Base-by-base conservation (phyloP, 2,797 vertebrate species). In the Benthosema pterotum region DNA sequence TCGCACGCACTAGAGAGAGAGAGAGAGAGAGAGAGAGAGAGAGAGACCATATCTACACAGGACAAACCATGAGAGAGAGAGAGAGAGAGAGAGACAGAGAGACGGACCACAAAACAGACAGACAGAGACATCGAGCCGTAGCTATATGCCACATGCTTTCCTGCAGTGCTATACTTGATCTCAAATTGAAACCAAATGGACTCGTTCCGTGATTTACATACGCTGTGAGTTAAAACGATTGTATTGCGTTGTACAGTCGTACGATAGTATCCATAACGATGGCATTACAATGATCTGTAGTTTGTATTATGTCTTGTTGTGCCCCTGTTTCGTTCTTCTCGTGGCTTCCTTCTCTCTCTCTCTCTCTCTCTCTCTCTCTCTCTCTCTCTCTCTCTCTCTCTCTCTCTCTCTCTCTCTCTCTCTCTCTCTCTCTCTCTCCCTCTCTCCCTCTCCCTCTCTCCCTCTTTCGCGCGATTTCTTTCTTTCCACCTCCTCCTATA, bases 401-500 rank as follows among this genome's bases (percentile, higher is more conserved):
- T 68, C 61, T 51, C n/a, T 63, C 45, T 8, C 9, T 55, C 57
- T 52, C 56, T 66, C 45, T 48, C 58, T 68, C 61, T 51, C n/a
- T 63, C 45, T 8, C 9, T 55, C 57, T 52, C 56, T 66, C 45
- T 48, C 58, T 68, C 61, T 51, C n/a, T 63, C 45, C 32, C 9
- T 55, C 57, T 52, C 56, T 66, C 45, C 45, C 58, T 68, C 61
- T 63, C 45, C 32, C 9, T 55, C 57, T 52, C 56, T 66, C 45
- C 45, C 58, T 68, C 61, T 51, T n/a, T n/a, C n/a, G n/a, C n/a
- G n/a, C n/a, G n/a, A n/a, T n/a, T 63, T 75, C 57, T 60, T 53
- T 53, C 17, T 65, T 17, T 59, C 49, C 53, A 69, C 53, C 3
- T 78, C 81, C 53, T 78, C 38, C 64, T 68, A 57, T 49, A 62